These are phyloP conservation scores for Caenorhabditis tropicalis DNA, from an alignment of 1,140 invertebrate species.

Conservation along the genomic window DNA sequence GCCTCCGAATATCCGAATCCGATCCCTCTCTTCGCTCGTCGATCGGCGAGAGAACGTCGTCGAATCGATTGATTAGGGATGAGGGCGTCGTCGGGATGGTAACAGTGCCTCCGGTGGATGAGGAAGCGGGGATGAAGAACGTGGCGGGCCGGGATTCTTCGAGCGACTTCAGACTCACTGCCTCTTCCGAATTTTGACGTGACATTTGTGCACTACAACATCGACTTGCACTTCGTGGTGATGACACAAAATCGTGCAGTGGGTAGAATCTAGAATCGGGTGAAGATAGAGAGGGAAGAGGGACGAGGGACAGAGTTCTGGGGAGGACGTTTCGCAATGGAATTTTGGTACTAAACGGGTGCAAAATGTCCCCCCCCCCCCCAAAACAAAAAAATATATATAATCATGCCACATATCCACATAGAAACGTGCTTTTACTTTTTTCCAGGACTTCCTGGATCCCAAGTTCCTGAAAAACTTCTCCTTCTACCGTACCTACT, in stretches of 20 bases:
- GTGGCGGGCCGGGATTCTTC: neutral
- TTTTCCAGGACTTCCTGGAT: too few species aligned
- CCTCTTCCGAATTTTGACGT: constrained; percentile 10
- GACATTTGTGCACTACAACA: constrained; percentile 43
- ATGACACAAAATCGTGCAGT: constrained; percentile 31
- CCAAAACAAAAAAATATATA: neutral
- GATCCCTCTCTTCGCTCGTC: constrained; percentile 10
- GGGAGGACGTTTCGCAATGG: too few species aligned
- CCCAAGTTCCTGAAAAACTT: too few species aligned
- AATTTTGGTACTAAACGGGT: too few species aligned
- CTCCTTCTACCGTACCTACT: constrained; percentile 67
- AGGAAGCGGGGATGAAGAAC: neutral
- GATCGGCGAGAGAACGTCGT: constrained; percentile 31
- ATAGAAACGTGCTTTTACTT: constrained; percentile 8
- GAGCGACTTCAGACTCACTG: neutral
- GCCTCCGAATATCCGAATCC: neutral
- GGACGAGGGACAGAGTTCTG: neutral
- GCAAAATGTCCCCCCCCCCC: too few species aligned
- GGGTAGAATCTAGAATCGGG: neutral
- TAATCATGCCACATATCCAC: neutral
- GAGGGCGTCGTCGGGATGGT: neutral
- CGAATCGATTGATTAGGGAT: neutral
- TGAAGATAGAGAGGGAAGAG: neutral
- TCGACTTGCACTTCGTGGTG: constrained; percentile 1
- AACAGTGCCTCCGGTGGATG: neutral